Conservation (phyloP, 2,113 vertebrate genomes). For the Pandion haliaetus region DNA sequence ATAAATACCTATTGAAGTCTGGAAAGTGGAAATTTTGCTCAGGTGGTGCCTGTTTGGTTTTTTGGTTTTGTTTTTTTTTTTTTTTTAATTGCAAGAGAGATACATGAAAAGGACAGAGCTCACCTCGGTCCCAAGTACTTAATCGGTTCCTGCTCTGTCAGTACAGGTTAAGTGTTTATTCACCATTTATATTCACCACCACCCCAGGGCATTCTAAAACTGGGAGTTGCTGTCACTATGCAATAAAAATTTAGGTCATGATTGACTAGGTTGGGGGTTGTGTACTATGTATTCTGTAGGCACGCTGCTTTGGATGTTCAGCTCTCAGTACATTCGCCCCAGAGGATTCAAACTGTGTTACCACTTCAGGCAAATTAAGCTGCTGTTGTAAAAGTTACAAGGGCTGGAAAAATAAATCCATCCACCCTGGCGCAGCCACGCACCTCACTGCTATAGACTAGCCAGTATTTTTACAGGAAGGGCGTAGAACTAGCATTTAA, state of each 20-base stretch:
- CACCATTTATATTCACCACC: fast-evolving
- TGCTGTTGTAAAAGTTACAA: not conserved
- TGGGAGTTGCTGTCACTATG: fast-evolving
- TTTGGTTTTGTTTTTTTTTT: too few relatives aligned
- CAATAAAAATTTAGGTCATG: fast-evolving
- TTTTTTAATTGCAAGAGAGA: not conserved
- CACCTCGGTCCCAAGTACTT: not conserved
- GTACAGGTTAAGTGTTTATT: not conserved
- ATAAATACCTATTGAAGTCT: not conserved
- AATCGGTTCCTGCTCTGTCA: too few relatives aligned
- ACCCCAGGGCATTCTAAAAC: fast-evolving
- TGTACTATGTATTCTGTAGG: too few relatives aligned
- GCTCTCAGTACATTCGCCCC: not conserved
- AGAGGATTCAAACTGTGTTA: not conserved
- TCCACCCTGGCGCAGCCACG: not conserved
- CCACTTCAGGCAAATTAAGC: not conserved
- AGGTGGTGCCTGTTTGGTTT: fast-evolving
- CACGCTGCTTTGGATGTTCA: not conserved
- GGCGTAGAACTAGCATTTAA: fast-evolving
- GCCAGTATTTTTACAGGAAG: not conserved
- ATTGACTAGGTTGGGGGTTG: fast-evolving
- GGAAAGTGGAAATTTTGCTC: not conserved
- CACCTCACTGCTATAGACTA: fast-evolving
- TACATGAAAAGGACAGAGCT: not conserved
- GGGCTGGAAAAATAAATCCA: not conserved